Evolutionary conservation across 2,113 vertebrate genomes (phyloP).

Genomic region (Jacana jacana): DNA sequence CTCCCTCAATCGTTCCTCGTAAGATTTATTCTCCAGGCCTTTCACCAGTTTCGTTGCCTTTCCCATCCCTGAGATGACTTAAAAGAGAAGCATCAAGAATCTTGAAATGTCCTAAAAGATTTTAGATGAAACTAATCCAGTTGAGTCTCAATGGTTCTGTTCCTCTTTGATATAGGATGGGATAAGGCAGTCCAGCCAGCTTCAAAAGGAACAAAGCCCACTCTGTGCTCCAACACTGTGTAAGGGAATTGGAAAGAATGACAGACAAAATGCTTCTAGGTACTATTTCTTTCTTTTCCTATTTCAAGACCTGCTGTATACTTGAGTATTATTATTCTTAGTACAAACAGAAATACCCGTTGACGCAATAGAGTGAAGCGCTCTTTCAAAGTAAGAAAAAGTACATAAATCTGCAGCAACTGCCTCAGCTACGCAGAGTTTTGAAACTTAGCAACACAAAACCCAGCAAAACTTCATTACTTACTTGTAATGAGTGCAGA

Average conservation of each 20-base stretch:
- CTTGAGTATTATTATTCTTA: not conserved
- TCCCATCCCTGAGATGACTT: too few species aligned
- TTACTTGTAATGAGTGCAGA: not conserved
- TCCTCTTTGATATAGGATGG: not conserved
- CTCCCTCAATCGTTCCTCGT: too few species aligned
- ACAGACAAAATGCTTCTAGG: not conserved
- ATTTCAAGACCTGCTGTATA: not conserved
- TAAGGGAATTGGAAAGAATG: not conserved
- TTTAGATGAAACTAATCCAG: not conserved
- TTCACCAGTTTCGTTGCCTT: too few species aligned
- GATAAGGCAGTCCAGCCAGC: not conserved
- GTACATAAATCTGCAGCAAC: not conserved
- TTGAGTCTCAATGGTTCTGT: not conserved
- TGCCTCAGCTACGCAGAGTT: not conserved
- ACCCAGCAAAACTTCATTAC: not conserved
- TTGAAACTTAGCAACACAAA: not conserved
- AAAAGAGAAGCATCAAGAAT: constrained; percentile 2
- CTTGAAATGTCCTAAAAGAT: not conserved
- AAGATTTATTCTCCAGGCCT: too few species aligned
- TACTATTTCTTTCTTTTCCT: not conserved
- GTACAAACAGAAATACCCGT: not conserved
- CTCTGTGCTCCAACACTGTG: not conserved
- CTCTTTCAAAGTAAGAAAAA: not conserved
- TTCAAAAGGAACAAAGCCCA: not conserved
- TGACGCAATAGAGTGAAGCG: not conserved